Evolutionary conservation across 2,888 invertebrate species (phyloP), one percentile per base, ranked within the genome.

Genomic region (Eilema depressum): DNA sequence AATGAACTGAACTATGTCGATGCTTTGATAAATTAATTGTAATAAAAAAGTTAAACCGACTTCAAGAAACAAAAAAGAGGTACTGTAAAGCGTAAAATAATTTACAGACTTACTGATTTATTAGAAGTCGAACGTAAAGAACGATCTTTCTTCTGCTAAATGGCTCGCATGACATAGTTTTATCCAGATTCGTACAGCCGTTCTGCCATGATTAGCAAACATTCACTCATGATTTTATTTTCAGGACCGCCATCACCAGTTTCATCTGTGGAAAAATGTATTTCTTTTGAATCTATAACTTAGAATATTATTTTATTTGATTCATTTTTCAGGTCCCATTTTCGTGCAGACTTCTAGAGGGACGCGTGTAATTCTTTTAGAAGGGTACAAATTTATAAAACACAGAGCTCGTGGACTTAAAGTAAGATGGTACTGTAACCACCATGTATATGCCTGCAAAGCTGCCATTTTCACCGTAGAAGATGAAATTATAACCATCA

Each of bases 381-480:
- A 71, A 20, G 77, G 77, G 11, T 75, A 73, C 56, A 79, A 75
- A 59, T 79, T 74, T 57, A 62, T 72, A 4, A 76, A 63, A 17
- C 79, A 79, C 12, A 70, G 75, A 12, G 10, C 20, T 0, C 17
- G 23, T 17, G 73, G 70, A 0, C 0, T 5, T 8, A 77, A 75
- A 67, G 62, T 65, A 2, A 66, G 77, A 28, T 77, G 77, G 77
- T 74, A 64, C 57, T 77, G 77, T 14, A 59, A 25, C 23, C n/a
- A 63, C 4, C 73, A 73, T 20, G 11, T 20, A 8, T 14, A 33
- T 14, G 74, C 80, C 3, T 89, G 88, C 53, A 85, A 77, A 73
- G 86, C 87, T 0, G 74, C 74, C 0, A 69, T 88, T 11, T 81
- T 83, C 56, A 89, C 87, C 0, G 30, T 84, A 1, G 76, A 84